Evolutionary conservation across 2,888 invertebrate species (phyloP).

Genomic region (Pedicia rivosa): DNA sequence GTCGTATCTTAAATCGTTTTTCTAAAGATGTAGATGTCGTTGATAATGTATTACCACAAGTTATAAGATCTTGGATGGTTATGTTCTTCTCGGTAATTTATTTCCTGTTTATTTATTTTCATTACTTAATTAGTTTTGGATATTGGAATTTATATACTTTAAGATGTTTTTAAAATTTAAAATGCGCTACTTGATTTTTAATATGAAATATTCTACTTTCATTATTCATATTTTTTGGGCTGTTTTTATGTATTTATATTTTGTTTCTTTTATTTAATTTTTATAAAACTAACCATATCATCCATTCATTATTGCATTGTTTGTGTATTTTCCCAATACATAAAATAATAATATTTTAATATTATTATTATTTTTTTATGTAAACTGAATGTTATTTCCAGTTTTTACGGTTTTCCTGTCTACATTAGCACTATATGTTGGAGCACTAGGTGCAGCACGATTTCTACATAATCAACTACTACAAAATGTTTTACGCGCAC

Average conservation of each 20-base stretch:
- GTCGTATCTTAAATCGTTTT: slow-evolving; percentile 55
- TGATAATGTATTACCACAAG: slow-evolving; percentile 36
- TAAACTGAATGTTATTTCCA: slow-evolving; percentile 14
- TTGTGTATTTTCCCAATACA: slow-evolving; percentile 8
- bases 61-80: slow-evolving; percentile 26
- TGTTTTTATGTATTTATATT: too few species aligned
- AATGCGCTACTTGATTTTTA: too few species aligned
- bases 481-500: slow-evolving; percentile 38
- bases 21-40: slow-evolving; percentile 42
- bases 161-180: too few species aligned
- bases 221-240: too few species aligned
- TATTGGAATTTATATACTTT: too few species aligned
- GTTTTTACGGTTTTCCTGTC: slow-evolving; percentile 36
- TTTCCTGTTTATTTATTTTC: not conserved
- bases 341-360: slow-evolving; percentile 5
- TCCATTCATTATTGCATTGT: slow-evolving; percentile 4
- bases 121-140: slow-evolving; percentile 1
- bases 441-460: slow-evolving; percentile 41
- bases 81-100: slow-evolving; percentile 33
- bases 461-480: slow-evolving; percentile 41
- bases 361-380: slow-evolving; percentile 7
- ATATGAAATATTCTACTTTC: too few species aligned
- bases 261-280: too few species aligned
- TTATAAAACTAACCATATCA: too few species aligned
- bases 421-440: slow-evolving; percentile 38